These are phyloP conservation scores for Sebastolobus alascanus DNA, from an alignment of 2,797 vertebrate species.

Conservation along the genomic window DNA sequence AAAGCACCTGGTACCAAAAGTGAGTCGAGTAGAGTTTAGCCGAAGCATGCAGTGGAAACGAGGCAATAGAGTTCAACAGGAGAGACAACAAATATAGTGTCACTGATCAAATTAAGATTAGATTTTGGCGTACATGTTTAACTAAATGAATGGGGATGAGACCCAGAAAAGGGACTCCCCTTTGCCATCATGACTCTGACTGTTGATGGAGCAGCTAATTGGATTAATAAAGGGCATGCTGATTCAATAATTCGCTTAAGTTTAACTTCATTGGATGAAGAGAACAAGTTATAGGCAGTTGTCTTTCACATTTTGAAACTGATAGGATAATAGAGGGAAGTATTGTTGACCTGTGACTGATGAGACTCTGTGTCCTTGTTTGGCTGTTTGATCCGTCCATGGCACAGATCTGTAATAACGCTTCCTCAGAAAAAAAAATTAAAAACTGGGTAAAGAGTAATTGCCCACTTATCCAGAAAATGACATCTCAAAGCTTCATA, in stretches of 20 bases:
- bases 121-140: neutral
- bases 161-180: neutral
- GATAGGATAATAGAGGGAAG: neutral
- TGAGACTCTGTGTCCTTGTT: neutral
- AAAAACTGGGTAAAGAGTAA: neutral
- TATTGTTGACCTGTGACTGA: neutral
- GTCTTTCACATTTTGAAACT: neutral
- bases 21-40: neutral
- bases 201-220: conserved; percentile 22
- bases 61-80: neutral
- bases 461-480: neutral
- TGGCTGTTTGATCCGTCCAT: neutral
- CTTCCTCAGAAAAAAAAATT: neutral
- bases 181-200: conserved; percentile 7
- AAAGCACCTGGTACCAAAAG: neutral
- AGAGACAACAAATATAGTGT: neutral
- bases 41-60: neutral
- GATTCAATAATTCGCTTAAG: conserved; percentile 22
- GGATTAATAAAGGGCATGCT: conserved; percentile 31
- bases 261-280: neutral
- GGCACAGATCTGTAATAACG: neutral
- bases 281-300: neutral
- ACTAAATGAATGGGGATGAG: neutral
- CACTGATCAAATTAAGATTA: neutral
- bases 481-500: neutral